A percentile compares a stretch with the other conserved stretches of the same genome.
Conservation (phyloP, 2,888 invertebrate species). For the Eulithis testata region DNA sequence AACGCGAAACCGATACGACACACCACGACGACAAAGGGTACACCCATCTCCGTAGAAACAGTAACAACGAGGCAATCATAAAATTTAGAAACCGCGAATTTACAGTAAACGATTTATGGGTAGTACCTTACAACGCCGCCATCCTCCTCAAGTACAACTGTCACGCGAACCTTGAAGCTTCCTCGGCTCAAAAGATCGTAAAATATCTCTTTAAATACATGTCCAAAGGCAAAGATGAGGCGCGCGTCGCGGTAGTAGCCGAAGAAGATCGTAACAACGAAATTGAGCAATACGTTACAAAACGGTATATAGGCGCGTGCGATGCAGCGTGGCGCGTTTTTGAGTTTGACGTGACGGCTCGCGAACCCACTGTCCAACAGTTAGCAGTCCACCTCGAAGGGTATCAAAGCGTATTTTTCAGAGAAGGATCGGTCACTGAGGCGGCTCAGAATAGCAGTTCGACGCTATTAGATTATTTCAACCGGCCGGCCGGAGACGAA, state of each 20-base stretch:
- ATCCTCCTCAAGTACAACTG: neutral
- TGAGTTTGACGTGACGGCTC: slow-evolving; percentile 7
- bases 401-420: slow-evolving; percentile 16
- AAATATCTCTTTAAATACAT: neutral
- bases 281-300: slow-evolving; percentile 17
- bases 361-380: slow-evolving; percentile 4
- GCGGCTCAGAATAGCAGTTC: neutral
- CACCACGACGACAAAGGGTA: too few relatives aligned
- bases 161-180: neutral
- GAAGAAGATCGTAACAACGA: slow-evolving; percentile 5
- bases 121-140: slow-evolving; percentile 1
- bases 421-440: slow-evolving; percentile 1
- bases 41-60: too few relatives aligned
- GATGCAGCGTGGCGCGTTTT: slow-evolving; percentile 22
- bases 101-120: neutral
- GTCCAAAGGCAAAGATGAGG: slow-evolving; percentile 8
- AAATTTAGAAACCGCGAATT: too few relatives aligned
- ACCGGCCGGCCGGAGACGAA: slow-evolving; percentile 16
- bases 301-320: slow-evolving; percentile 12
- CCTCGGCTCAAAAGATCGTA: neutral
- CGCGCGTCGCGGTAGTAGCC: slow-evolving; percentile 13
- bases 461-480: slow-evolving; percentile 13
- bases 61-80: too few relatives aligned
- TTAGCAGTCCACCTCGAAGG: slow-evolving; percentile 11
- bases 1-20: too few relatives aligned